Conservation (phyloP, 2,797 vertebrate species). For the Poeciliopsis presidionis region DNA sequence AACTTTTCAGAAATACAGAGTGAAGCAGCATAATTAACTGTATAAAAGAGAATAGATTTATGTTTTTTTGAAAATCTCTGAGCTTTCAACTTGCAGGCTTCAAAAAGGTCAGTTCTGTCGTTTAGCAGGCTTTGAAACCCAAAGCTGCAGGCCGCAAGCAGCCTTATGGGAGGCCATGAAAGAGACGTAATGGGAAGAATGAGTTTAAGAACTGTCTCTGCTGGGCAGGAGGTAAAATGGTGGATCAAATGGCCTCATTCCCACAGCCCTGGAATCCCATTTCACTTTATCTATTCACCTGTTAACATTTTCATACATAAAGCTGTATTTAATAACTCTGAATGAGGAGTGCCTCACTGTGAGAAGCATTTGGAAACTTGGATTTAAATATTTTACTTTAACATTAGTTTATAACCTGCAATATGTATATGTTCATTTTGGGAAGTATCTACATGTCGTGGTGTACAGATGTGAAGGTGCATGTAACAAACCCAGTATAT, state of each 20-base stretch:
- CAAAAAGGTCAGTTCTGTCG: not conserved
- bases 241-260: conserved; percentile 60
- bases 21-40: not conserved
- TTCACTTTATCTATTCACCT: conserved; percentile 60
- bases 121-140: conserved; percentile 65
- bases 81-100: conserved; percentile 33
- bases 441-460: not conserved
- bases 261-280: conserved; percentile 36
- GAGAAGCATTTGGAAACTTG: not conserved
- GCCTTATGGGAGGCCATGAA: conserved; percentile 53
- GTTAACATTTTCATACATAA: conserved; percentile 30
- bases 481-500: not conserved
- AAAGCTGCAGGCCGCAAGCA: conserved; percentile 53
- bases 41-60: not conserved
- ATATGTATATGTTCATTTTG: not conserved
- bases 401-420: not conserved
- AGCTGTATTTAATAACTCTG: conserved; percentile 44
- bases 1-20: not conserved
- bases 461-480: not conserved
- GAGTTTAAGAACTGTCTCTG: conserved; percentile 46
- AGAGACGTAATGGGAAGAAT: conserved; percentile 70
- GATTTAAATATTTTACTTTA: not conserved
- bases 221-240: conserved; percentile 53
- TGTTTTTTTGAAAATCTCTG: not conserved
- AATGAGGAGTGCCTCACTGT: not conserved